Conservation (phyloP, 1,140 invertebrate genomes). For the Epicauta chinensis region DNA sequence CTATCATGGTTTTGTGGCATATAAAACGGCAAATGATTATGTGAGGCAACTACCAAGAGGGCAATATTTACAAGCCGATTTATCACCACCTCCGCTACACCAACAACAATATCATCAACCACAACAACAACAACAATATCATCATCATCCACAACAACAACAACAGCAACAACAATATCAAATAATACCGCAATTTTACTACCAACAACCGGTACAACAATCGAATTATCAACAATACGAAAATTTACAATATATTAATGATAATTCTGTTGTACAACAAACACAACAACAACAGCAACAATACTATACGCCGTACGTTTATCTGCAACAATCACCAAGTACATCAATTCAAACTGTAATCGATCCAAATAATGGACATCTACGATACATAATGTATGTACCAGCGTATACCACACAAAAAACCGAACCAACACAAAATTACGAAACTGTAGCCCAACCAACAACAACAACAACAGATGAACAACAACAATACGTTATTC, state of each 20-base stretch:
- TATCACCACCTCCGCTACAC: constrained; percentile 18
- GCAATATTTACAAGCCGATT: constrained; percentile 17
- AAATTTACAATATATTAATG: constrained; percentile 28
- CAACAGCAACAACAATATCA: constrained; percentile 7
- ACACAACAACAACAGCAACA: constrained; percentile 15
- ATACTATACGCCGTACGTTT: constrained; percentile 27
- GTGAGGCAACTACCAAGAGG: constrained; percentile 23
- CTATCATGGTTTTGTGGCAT: constrained; percentile 29
- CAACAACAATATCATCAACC: background rate
- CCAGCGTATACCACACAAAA: constrained; percentile 22
- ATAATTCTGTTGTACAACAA: constrained; percentile 26
- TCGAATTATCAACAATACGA: constrained; percentile 20
- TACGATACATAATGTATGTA: constrained; percentile 30
- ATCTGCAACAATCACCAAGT: constrained; percentile 29
- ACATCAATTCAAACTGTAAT: constrained; percentile 30
- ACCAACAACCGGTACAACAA: constrained; percentile 2
- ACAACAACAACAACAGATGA: constrained; percentile 4
- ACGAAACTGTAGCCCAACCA: constrained; percentile 16
- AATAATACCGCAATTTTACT: background rate
- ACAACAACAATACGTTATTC: constrained; percentile 8
- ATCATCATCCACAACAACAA: constrained; percentile 6
- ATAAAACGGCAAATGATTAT: constrained; percentile 26
- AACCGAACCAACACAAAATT: constrained; percentile 19
- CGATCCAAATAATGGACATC: constrained; percentile 30
- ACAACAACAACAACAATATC: constrained; percentile 2